Evolutionary conservation across 2,113 vertebrate genomes (phyloP).

Genomic region (Cnemophilus loriae): DNA sequence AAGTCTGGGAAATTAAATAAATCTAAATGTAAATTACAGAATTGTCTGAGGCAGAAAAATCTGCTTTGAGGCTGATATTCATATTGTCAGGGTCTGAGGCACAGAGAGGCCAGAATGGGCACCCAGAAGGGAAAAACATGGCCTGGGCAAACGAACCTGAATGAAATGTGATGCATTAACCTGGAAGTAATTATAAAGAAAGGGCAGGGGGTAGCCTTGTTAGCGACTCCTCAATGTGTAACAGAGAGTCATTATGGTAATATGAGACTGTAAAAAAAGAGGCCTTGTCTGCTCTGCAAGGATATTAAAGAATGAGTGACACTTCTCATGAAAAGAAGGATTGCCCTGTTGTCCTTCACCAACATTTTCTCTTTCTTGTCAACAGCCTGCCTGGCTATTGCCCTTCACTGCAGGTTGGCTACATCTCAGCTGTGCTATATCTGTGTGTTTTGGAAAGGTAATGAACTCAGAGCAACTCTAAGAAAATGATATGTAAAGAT

Average conservation of each 20-base stretch:
- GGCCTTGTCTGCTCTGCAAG: slow-evolving; percentile 20
- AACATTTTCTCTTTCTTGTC: slow-evolving; percentile 11
- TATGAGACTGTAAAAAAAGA: background rate
- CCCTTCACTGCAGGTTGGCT: background rate
- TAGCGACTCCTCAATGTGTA: background rate
- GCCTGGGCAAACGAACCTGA: background rate
- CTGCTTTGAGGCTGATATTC: slow-evolving; percentile 59
- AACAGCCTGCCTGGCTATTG: background rate
- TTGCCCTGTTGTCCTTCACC: slow-evolving; percentile 20
- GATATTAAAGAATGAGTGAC: slow-evolving; percentile 15
- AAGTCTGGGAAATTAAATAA: slow-evolving; percentile 71
- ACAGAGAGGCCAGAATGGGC: background rate
- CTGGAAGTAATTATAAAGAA: slow-evolving; percentile 58
- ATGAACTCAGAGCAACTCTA: background rate
- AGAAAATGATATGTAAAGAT: background rate
- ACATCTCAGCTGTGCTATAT: background rate
- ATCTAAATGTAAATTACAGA: slow-evolving; percentile 71
- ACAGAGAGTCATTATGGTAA: slow-evolving; percentile 36
- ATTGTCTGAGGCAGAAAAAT: slow-evolving; percentile 54
- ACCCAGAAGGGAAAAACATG: background rate
- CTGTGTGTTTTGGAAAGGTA: background rate
- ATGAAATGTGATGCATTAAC: slow-evolving; percentile 10
- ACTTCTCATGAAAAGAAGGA: slow-evolving; percentile 6
- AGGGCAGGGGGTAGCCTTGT: slow-evolving; percentile 26
- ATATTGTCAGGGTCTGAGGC: background rate